Conservation (phyloP, 2,797 vertebrate genomes). For the Harpagifer antarcticus region DNA sequence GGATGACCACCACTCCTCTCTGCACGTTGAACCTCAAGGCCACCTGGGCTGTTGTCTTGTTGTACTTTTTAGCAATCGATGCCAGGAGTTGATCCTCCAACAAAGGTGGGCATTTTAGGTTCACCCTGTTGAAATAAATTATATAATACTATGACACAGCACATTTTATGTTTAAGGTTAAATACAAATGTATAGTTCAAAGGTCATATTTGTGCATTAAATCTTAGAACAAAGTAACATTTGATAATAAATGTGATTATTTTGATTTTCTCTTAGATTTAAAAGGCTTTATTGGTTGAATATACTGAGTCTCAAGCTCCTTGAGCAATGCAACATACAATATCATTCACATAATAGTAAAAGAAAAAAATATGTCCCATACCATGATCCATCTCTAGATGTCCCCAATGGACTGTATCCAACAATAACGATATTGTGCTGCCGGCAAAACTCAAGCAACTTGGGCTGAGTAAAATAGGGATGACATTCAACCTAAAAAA, state of each 20-base stretch:
- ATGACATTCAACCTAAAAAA: conserved; percentile 91
- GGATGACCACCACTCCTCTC: conserved; percentile 93
- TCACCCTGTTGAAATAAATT: conserved; percentile 88
- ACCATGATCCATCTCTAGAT: conserved; percentile 90
- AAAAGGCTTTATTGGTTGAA: too few species aligned
- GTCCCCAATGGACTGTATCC: conserved; percentile 95
- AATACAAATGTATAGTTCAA: neutral
- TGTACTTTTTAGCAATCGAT: conserved; percentile 88
- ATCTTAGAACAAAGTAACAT: neutral
- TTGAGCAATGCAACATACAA: too few species aligned
- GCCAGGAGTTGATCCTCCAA: conserved; percentile 88
- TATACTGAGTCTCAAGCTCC: too few species aligned
- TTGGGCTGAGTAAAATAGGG: conserved; percentile 96
- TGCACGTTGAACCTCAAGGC: conserved; percentile 92
- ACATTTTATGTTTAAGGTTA: neutral
- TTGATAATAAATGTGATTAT: neutral
- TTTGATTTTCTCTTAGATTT: neutral
- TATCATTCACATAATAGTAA: too few species aligned
- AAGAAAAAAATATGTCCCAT: conserved; percentile 20
- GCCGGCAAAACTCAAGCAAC: conserved; percentile 89
- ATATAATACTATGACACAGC: neutral
- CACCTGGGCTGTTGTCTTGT: conserved; percentile 91
- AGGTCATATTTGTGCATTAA: neutral
- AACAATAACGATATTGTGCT: conserved; percentile 90
- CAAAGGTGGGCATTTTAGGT: conserved; percentile 89